Evolutionary conservation across 2,888 invertebrate genomes (phyloP), one percentile per base, ranked within the genome.

Genomic region (Chloroclystis v-ata): DNA sequence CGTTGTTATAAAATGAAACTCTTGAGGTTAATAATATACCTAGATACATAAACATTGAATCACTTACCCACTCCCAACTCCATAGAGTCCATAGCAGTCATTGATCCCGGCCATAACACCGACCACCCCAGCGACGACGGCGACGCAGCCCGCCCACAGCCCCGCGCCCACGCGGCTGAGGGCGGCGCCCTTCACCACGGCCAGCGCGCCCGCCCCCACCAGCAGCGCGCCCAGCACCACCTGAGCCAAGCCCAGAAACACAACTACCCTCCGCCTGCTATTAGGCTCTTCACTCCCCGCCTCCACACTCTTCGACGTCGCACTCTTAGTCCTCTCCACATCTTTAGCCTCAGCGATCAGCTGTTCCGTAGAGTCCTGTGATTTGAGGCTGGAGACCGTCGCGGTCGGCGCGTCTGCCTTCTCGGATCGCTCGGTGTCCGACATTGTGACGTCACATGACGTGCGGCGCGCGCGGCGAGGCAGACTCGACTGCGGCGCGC

Each of bases 71-170:
- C 67, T 72, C 33, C 67, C 61, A 9, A 63, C 70, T 28, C 62
- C 70, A 43, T 82, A 75, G 6, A 86, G 61, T 50, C 86, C 86
- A 46, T 88, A 90, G 69, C 90, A 89, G 59, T 89, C 89, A 56
- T 87, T 89, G 58, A 90, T 89, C 37, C 89, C 89, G 53, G 92
- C 91, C 6, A 92, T 78, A 39, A 92, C 89, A 3, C 92, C 92
- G 4, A 91, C 80, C 0, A 84, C 82, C 1, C 92, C 92, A 0
- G 92, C 89, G 4, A 89, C 89, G 10, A 92, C 89, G 7, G 91
- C 90, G 29, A 91, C 80, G 52, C 90, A 89, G 12, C 92, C 92
- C 35, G 92, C 90, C 92, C 92, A 92, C 44, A 92, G 81, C 2
- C 92, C 92, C 1, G 91, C 92, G 13, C 92, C 92, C 20, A 89